Base-by-base conservation (phyloP, 2,797 vertebrate genomes). In the Schizothorax lantsangensis region DNA sequence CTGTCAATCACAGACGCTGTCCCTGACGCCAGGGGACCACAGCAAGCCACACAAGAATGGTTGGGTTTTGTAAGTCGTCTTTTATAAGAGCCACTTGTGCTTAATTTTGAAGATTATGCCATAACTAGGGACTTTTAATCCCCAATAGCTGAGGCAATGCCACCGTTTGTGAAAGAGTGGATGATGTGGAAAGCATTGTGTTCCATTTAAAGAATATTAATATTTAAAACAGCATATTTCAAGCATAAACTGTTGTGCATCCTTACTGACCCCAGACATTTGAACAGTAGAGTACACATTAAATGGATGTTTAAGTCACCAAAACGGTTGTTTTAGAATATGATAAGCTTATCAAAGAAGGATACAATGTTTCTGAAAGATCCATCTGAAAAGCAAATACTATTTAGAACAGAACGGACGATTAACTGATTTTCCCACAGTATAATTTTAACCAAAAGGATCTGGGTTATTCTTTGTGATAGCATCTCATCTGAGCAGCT, bases 1-100 rank as follows among this genome's bases (percentile, higher is more conserved):
- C 68, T 87, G 86, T 87, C 83, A 85, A 43, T 59, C 77, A 79
- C 14, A 79, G 36, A 38, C 7, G 0, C 68, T 2, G 36, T 38
- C 36, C 17, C 68, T 38, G 33, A 69, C 4, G 8, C 33, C 19
- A 3, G 11, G 74, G 19, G 19, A 78, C 74, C 19, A 6, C 74
- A 36, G 49, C 74, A 57, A 78, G 74, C 38, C 23, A 43, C 36
- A 40, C 54, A n/a, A 59, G 12, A n/a, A 59, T 4, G 38, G 33
- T 3, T 0, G 19, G 21, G 36, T 5, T 79, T 62, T n/a, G 33
- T 59, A 40, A n/a, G 12, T 59, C 6, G 0, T 59, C 21, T 79
- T 79, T 79, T 23, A 57, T 57, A 78, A 36, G 49, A 40, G 36
- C 36, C 52, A 79, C 21, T n/a, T 26, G 54, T 62, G 54, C 33